phyloP scores from a whole-genome alignment of 2,113 vertebrate genomes.

The Ctenodactylus gundi region DNA sequence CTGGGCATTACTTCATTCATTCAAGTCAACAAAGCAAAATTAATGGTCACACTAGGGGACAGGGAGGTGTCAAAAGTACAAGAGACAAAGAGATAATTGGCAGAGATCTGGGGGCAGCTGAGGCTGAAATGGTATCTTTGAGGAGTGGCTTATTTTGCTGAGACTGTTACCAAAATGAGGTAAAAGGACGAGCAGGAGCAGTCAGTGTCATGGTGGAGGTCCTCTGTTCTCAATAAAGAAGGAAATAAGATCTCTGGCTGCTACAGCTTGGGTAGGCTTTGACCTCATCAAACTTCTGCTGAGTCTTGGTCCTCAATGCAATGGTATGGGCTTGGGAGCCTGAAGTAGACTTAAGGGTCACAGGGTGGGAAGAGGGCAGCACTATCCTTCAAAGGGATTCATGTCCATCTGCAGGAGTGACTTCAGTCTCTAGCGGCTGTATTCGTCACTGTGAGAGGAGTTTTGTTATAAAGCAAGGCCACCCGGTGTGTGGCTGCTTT shows the following conservation, averaged over 20 bases:
- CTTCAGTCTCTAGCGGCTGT: neutral
- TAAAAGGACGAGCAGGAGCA: neutral
- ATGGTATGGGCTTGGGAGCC: neutral
- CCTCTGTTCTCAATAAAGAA: neutral
- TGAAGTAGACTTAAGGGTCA: neutral
- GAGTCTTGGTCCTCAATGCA: neutral
- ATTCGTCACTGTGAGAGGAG: neutral
- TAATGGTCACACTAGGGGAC: fast-evolving
- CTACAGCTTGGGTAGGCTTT: neutral
- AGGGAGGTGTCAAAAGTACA: neutral
- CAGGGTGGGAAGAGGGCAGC: too few relatives aligned
- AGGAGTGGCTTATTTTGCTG: neutral
- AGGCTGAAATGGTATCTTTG: neutral
- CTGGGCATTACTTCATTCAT: too few relatives aligned
- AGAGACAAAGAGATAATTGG: neutral
- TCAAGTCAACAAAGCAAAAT: too few relatives aligned
- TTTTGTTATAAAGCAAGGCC: neutral
- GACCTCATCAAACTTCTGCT: neutral
- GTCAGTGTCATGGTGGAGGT: neutral
- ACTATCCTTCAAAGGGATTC: neutral
- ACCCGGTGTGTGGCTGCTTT: neutral
- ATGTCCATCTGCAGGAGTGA: neutral
- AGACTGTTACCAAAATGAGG: neutral
- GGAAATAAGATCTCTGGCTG: neutral
- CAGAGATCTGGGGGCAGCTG: neutral